A percentile compares a stretch with the other conserved stretches of the same genome.
These are phyloP conservation scores for Platycheirus albimanus DNA, from an alignment of 2,888 invertebrate species.

Conservation along the genomic window DNA sequence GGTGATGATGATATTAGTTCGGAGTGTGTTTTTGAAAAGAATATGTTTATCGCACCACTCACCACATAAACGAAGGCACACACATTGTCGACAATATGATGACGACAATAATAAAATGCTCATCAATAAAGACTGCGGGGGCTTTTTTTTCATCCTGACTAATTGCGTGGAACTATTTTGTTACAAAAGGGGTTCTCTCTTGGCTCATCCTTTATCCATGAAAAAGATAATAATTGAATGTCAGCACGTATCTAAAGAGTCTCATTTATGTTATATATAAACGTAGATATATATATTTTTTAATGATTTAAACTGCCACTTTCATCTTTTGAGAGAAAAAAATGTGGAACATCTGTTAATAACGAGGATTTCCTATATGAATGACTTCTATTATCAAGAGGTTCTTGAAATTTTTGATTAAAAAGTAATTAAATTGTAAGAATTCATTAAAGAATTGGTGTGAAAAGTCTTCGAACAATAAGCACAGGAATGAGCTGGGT, in stretches of 20 bases:
- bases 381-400: too few species aligned
- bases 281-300: too few species aligned
- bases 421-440: too few species aligned
- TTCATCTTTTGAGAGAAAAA: too few species aligned
- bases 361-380: too few species aligned
- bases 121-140: conserved; percentile 63
- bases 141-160: conserved; percentile 60
- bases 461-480: too few species aligned
- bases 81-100: conserved; percentile 21
- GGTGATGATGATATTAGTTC: conserved; percentile 3
- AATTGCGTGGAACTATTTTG: conserved; percentile 66
- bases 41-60: conserved; percentile 51
- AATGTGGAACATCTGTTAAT: too few species aligned
- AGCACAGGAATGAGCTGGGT: too few species aligned
- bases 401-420: too few species aligned
- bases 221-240: conserved; percentile 26
- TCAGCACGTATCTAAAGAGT: conserved; percentile 60
- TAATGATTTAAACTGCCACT: too few species aligned
- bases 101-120: conserved; percentile 59
- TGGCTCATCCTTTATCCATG: conserved; percentile 17
- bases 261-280: too few species aligned
- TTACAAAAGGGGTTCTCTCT: conserved; percentile 54
- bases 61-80: conserved; percentile 23
- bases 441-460: too few species aligned
- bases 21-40: conserved; percentile 33